phyloP scores from a whole-genome alignment of 2,797 vertebrate species.

The Lepilemur septentrionalis region DNA sequence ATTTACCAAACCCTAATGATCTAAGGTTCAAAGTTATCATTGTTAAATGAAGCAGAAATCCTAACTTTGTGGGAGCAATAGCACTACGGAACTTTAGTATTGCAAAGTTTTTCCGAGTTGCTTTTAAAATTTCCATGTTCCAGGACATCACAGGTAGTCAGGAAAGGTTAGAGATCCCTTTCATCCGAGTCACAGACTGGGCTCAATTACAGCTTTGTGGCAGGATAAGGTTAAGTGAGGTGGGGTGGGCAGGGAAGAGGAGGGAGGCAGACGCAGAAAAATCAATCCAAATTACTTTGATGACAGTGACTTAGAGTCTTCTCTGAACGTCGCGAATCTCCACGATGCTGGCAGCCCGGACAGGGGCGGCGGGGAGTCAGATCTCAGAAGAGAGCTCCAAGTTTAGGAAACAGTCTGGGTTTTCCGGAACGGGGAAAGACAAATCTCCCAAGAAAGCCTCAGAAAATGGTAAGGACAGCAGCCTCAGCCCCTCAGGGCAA shows the following conservation, averaged over 20 bases:
- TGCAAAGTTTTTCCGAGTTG: not conserved
- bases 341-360: constrained; percentile 92
- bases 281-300: constrained; percentile 74
- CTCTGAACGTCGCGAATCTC: not conserved
- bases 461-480: constrained; percentile 85
- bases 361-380: constrained; percentile 83
- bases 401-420: constrained; percentile 89
- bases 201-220: constrained; percentile 93
- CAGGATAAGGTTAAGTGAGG: constrained; percentile 88
- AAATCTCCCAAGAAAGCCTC: constrained; percentile 85
- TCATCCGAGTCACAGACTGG: constrained; percentile 77
- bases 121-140: constrained; percentile 10
- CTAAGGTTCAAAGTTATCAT: not conserved
- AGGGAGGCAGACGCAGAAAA: constrained; percentile 75
- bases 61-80: not conserved
- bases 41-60: not conserved
- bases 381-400: constrained; percentile 82
- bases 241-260: constrained; percentile 84
- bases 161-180: constrained; percentile 76
- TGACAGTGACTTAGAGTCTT: constrained; percentile 64
- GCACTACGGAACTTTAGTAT: not conserved
- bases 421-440: constrained; percentile 84
- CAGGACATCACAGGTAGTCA: not conserved
- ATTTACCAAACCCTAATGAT: not conserved
- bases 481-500: constrained; percentile 77